Evolutionary conservation across 35 echinoderm and acorn worm genomes (phyloP), one percentile per base, ranked within the genome.

Genomic region (Lytechinus variegatus): DNA sequence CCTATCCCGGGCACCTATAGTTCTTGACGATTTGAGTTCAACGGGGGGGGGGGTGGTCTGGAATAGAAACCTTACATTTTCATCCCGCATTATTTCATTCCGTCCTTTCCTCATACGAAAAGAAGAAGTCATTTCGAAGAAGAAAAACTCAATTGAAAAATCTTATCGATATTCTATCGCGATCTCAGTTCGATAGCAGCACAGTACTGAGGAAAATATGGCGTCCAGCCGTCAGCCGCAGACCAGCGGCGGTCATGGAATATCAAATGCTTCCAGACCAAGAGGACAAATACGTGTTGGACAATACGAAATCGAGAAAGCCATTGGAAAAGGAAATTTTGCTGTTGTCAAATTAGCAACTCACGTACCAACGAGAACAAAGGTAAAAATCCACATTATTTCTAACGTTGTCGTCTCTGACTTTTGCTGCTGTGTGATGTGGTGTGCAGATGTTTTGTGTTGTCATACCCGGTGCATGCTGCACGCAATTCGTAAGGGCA

Each of bases 281-380:
- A 58, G 96, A 52, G 96, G 96, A 91, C 96, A 97, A 86, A 97
- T 97, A 97, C 94, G 97, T 55, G 98, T 99, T 92, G 98, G 98
- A 86, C 96, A 98, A 86, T 99, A 99, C 55, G 98, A 99, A 86
- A 99, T 99, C 56, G 98, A 99, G 29, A 96, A 96, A 61, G 97
- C 98, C 54, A 97, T 99, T 54, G 98, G 98, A 52, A 99, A 99
- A 94, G 98, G 98, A 86, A 99, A 99, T 93, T 99, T 99, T 98
- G 98, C 98, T 72, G 97, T 99, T 11, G 98, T 99, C 14, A 99
- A 99, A 95, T 95, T 99, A 93, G 98, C 98, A 94, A 97, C 95
- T 79, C 98, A 99, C 55, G 97, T 97, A 28, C 97, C 97, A 87
- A 99, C 98, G 61, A 99, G 97, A 96, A 98, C 98, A 60, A 96